These are phyloP conservation scores for Callaeas wilsoni DNA, from an alignment of 2,113 vertebrate genomes.

Conservation along the genomic window DNA sequence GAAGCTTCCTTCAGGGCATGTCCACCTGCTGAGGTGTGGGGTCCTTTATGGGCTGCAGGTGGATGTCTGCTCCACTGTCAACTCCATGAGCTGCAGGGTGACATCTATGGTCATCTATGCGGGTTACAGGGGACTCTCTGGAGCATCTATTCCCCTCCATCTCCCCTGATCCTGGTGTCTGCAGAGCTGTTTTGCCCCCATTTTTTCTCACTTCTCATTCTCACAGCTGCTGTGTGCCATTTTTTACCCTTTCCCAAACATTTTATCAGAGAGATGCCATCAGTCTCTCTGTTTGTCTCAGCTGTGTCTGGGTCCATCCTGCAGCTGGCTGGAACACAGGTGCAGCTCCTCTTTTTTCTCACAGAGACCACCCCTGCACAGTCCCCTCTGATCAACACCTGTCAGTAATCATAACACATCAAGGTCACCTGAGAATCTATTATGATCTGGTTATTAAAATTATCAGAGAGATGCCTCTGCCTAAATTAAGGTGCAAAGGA, in stretches of 20 bases:
- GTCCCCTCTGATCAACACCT: neutral
- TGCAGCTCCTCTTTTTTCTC: neutral
- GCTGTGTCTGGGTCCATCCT: neutral
- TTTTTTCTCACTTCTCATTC: neutral
- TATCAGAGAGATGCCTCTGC: neutral
- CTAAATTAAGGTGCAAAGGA: neutral
- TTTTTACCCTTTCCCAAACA: neutral
- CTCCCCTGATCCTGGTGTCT: neutral
- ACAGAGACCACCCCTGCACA: neutral
- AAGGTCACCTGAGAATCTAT: neutral
- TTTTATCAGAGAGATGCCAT: neutral
- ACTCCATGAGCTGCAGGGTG: neutral
- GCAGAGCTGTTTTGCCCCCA: accelerated
- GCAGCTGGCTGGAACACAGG: neutral
- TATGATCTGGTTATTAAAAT: neutral
- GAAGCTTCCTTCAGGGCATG: neutral
- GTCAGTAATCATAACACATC: neutral
- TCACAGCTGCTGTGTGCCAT: neutral
- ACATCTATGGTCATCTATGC: accelerated
- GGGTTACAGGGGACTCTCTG: neutral
- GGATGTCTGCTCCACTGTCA: neutral
- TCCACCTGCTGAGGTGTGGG: neutral
- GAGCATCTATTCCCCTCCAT: neutral
- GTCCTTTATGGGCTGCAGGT: neutral
- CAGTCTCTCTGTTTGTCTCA: neutral